phyloP scores from a whole-genome alignment of 2,797 vertebrate species.

The Manis crassicaudata region DNA sequence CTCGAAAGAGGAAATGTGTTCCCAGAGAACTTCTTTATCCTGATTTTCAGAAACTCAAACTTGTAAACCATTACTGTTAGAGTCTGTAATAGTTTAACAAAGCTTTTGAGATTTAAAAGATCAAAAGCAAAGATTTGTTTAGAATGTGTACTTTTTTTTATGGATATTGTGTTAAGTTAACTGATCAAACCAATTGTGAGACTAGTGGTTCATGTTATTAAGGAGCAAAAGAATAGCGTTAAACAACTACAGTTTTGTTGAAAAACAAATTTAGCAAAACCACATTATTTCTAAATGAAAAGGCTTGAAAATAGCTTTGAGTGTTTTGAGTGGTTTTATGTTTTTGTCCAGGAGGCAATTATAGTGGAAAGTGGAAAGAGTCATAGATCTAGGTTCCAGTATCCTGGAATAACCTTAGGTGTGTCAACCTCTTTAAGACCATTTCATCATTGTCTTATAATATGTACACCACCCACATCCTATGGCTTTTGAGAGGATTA shows the following conservation, averaged over 20 bases:
- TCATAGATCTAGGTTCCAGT: neutral
- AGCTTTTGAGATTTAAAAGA: neutral
- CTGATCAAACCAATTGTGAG: neutral
- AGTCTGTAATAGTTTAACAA: neutral
- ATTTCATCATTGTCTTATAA: neutral
- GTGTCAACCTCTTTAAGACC: neutral
- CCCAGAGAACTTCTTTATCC: neutral
- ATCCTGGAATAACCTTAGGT: neutral
- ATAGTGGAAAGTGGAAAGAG: neutral
- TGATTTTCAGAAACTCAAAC: conserved; percentile 18
- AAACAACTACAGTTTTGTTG: neutral
- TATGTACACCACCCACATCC: neutral
- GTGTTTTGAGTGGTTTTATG: neutral
- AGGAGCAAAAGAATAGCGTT: neutral
- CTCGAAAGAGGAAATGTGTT: conserved; percentile 3
- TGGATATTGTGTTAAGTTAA: neutral
- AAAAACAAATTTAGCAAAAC: conserved; percentile 47
- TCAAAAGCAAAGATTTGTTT: conserved; percentile 13
- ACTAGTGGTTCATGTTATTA: conserved; percentile 6
- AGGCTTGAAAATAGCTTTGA: neutral
- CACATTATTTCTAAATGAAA: conserved; percentile 28
- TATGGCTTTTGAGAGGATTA: neutral
- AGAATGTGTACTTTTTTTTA: neutral
- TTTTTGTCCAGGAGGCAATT: neutral
- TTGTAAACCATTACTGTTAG: neutral